A percentile compares a stretch with the other conserved stretches of the same genome.
Evolutionary conservation across 2,888 invertebrate genomes (phyloP).

Genomic region (Drosophila acutilabella): DNA sequence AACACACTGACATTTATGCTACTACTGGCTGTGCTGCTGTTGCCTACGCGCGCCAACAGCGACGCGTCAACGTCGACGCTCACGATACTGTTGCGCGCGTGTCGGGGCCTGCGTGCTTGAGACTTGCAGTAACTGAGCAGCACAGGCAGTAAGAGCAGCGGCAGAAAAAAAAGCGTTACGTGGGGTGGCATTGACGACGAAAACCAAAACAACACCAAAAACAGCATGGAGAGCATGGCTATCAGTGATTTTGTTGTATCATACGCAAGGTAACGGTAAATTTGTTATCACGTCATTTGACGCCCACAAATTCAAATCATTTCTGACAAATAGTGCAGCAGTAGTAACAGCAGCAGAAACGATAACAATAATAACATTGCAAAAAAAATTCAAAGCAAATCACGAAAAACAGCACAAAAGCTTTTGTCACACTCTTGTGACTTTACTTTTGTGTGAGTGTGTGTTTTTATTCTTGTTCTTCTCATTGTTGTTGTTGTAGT

Average conservation of each 20-base stretch:
- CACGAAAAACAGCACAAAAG: constrained; percentile 41
- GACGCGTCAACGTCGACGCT: constrained; percentile 25
- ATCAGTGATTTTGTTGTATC: constrained; percentile 53
- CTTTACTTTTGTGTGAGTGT: constrained; percentile 37
- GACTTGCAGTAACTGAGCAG: constrained; percentile 52
- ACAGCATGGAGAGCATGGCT: constrained; percentile 30
- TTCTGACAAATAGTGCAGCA: constrained; percentile 23
- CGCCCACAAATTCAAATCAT: constrained; percentile 55
- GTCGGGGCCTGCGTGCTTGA: constrained; percentile 68
- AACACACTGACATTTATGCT: constrained; percentile 70
- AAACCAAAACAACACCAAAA: constrained; percentile 26
- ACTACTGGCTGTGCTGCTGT: constrained; percentile 38
- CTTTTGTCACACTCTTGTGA: constrained; percentile 56
- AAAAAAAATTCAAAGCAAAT: constrained; percentile 41
- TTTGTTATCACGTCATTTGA: constrained; percentile 55
- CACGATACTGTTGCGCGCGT: constrained; percentile 62
- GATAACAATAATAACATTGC: constrained; percentile 18
- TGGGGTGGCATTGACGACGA: constrained; percentile 55
- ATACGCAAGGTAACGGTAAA: constrained; percentile 44
- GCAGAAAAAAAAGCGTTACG: constrained; percentile 48
- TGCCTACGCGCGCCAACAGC: constrained; percentile 32
- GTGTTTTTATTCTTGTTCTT: constrained; percentile 38
- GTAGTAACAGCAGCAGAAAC: constrained; percentile 17
- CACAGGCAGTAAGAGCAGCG: constrained; percentile 34
- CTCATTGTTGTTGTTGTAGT: constrained; percentile 59